phyloP scores from a whole-genome alignment of 1,140 invertebrate species.

The Aphidius ervi region DNA sequence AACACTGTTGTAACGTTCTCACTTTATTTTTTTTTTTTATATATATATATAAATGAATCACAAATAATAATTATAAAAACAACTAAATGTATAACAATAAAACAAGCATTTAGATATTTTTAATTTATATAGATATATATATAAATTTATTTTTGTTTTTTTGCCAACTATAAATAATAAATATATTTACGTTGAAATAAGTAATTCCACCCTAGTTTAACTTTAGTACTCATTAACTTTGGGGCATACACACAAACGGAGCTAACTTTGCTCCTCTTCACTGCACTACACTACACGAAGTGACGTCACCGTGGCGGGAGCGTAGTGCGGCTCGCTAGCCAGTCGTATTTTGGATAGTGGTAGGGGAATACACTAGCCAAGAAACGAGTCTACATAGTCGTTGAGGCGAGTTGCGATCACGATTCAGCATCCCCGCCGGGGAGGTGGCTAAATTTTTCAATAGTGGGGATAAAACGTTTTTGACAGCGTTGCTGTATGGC shows the following conservation, averaged over 20 bases:
- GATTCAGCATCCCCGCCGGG: neutral
- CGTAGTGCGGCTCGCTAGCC: conserved; percentile 46
- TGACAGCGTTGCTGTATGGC: conserved; percentile 4
- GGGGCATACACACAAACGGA: conserved; percentile 39
- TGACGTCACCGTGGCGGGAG: conserved; percentile 57
- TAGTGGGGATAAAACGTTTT: neutral
- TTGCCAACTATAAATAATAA: no score
- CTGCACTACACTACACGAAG: conserved; percentile 56
- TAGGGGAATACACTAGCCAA: conserved; percentile 39
- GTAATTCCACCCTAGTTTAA: conserved; percentile 17
- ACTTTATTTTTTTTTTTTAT: no score
- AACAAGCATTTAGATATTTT: neutral
- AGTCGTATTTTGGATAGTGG: conserved; percentile 27
- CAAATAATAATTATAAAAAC: no score
- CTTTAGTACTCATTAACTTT: conserved; percentile 10
- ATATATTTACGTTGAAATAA: no score
- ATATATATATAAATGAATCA: no score
- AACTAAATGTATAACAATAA: neutral
- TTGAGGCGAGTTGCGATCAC: neutral
- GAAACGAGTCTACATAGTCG: conserved; percentile 43
- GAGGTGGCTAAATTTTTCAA: neutral
- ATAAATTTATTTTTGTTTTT: neutral
- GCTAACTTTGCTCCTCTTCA: conserved; percentile 49
- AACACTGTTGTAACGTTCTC: no score
- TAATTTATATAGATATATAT: neutral